These are phyloP conservation scores for Nicator chloris DNA, from an alignment of 2,113 vertebrate species.

Conservation along the genomic window DNA sequence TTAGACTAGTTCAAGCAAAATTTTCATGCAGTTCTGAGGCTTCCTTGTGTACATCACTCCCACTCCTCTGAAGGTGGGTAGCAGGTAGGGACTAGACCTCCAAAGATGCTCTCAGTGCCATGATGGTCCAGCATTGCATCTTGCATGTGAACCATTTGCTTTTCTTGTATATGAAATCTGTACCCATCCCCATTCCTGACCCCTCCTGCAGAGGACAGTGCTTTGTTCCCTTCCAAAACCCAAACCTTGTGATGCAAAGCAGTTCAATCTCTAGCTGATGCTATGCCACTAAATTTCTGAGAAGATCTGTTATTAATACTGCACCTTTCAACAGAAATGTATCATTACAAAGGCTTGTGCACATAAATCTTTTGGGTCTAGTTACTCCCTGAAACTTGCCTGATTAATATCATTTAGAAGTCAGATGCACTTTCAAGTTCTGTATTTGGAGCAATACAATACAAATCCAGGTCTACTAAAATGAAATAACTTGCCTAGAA, in stretches of 20 bases:
- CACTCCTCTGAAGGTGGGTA: not conserved
- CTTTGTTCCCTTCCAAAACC: not conserved
- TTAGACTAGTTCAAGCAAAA: not conserved
- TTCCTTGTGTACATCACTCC: not conserved
- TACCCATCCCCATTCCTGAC: not conserved
- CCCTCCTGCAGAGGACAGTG: not conserved
- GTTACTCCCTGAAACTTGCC: conserved; percentile 11
- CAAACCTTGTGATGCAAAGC: not conserved
- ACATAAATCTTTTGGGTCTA: not conserved
- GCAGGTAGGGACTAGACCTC: conserved; percentile 15
- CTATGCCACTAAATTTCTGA: not conserved
- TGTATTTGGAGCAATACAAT: conserved; percentile 44
- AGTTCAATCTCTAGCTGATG: not conserved
- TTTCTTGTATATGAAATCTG: not conserved
- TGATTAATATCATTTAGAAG: conserved; percentile 13
- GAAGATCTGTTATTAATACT: not conserved
- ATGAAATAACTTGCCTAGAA: not conserved
- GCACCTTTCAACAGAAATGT: not conserved
- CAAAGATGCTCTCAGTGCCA: not conserved
- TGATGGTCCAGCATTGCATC: not conserved
- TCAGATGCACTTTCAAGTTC: conserved; percentile 41
- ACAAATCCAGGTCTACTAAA: conserved; percentile 16
- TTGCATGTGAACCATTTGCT: not conserved
- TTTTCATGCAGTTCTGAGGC: not conserved
- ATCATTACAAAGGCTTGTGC: not conserved